Evolutionary conservation across 2,797 vertebrate genomes (phyloP), one percentile per base, ranked within the genome.

Genomic region (Leucoraja ocellata): DNA sequence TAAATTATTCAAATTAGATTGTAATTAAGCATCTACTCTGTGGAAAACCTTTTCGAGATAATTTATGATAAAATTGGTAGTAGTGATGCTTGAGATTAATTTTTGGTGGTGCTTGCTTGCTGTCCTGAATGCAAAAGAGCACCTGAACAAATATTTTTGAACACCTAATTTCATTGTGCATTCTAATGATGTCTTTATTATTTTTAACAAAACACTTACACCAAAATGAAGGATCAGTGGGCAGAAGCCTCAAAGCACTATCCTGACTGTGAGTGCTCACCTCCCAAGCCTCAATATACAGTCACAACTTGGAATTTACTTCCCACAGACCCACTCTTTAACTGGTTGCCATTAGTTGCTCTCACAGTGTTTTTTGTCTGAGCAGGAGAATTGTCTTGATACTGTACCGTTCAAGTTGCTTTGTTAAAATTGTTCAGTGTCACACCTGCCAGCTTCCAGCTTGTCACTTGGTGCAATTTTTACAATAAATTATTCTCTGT

Each of bases 1-100:
- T 99, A 99, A 99, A 98, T 95, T 98, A 99, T 99, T 99, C 98
- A 99, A 99, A 99, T 99, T 98, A 99, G 98, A 98, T 98, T 99
- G 98, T 99, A 99, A 99, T 99, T 99, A 99, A 99, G 98, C 98
- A 99, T 98, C 98, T 99, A 98, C 98, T 99, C 98, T 98, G 98
- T 99, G 98, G 98, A 98, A 99, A 99, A 98, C 98, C 98, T 98
- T 99, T 99, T 99, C 98, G 99, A 98, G 98, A 99, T 99, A 99
- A 99, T 99, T 99, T 99, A 99, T 99, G 99, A 99, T 99, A 99
- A 99, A 99, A 97, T 99, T 98, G 95, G 97, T 98, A 97, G 97
- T 98, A 96, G 98, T 98, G 98, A 99, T 99, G 98, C 99, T 99
- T 99, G 98, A 99, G 98, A 99, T 98, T 98, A 98, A 99, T 98